Evolutionary conservation across 37 sponge, comb jelly and placozoan species (phyloP).

Genomic region (Spongilla lacustris): DNA sequence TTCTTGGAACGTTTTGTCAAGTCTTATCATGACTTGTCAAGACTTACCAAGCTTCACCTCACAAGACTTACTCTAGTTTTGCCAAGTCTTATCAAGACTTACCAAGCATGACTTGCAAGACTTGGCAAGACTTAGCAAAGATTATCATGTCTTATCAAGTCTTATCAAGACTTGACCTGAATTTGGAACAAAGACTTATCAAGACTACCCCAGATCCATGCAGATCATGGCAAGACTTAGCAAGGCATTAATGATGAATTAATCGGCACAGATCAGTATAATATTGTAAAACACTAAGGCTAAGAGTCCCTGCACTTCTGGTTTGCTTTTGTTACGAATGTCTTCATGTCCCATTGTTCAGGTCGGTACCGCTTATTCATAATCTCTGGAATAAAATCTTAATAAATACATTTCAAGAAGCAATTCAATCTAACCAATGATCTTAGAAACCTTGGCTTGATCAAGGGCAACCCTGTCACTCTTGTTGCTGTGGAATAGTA

Average conservation of each 20-base stretch:
- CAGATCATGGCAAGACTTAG: not conserved
- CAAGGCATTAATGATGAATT: not conserved
- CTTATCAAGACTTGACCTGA: conserved; percentile 1
- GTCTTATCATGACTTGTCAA: not conserved
- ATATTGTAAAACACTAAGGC: not conserved
- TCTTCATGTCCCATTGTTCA: not conserved
- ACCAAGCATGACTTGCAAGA: not conserved
- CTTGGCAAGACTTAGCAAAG: not conserved
- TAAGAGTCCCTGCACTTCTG: not conserved
- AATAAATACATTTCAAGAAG: not conserved
- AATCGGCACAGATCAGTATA: not conserved
- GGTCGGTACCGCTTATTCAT: not conserved
- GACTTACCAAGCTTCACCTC: not conserved
- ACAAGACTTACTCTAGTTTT: not conserved
- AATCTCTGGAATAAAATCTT: not conserved
- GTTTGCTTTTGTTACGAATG: not conserved
- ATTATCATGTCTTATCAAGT: not conserved
- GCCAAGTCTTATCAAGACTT: not conserved
- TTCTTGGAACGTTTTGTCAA: not conserved
- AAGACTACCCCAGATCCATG: not conserved
- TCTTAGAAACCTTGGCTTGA: not conserved
- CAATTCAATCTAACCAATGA: not conserved
- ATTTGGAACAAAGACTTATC: conserved; percentile 1
- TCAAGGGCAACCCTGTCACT: not conserved
- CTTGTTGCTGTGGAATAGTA: not conserved